Evolutionary conservation across 2,113 vertebrate species (phyloP), one percentile per base, ranked within the genome.

Genomic region (Numida meleagris): DNA sequence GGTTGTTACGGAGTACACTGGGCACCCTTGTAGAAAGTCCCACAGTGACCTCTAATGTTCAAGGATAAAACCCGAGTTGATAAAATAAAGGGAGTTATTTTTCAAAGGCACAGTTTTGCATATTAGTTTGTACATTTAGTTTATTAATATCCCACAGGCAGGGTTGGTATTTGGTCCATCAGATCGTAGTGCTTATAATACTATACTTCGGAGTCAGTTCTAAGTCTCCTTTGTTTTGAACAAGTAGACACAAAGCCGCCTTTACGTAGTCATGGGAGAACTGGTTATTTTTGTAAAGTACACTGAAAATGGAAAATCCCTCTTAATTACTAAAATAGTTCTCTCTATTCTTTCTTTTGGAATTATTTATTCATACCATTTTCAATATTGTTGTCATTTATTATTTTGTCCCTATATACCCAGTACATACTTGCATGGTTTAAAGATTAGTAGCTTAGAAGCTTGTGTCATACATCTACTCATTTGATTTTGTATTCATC

Each of bases 11-110:
- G 51, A 36, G 29, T 27, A 29, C 7, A 2, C 12, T 10, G 24
- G 9, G 7, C 55, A 8, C 0, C 15, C 43, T 71, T 50, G 31
- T 58, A 43, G 53, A 7, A 92, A 83, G 61, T 90, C 65, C 72
- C 72, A 90, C 65, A 93, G 82, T 95, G 85, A 89, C 94, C 91
- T 88, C 93, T 95, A 86, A 94, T 61, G 96, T 91, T 95, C 65
- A 71, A 83, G 55, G 55, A 45, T 67, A 89, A 91, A 83, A 81
- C 75, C 19, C 0, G 2, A 76, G 33, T 58, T 58, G 55, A 80
- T 79, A 53, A 88, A 81, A 73, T 40, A 65, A 34, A 61, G 19
- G 57, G 40, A 63, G 14, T 71, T 85, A 5, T 27, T 77, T 84
- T 82, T 43, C 0, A 2, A 78, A 75, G 33, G 20, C 34, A 57